Evolutionary conservation across 2,888 invertebrate genomes (phyloP).

Genomic region (Leucophenga maculata): DNA sequence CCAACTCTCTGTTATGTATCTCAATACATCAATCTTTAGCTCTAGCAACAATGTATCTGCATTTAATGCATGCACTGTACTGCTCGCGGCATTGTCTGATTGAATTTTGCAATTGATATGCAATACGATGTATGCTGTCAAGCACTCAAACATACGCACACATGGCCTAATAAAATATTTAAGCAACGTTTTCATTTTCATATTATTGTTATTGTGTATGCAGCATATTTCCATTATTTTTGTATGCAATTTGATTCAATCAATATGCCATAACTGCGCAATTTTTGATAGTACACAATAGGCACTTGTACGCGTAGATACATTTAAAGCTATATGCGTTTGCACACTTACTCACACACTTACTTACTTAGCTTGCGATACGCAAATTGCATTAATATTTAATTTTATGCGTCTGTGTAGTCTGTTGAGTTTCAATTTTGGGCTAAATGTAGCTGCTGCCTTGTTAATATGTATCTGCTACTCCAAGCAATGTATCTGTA

Average conservation of each 20-base stretch:
- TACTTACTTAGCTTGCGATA: background rate
- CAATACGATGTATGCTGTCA: background rate
- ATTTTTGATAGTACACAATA: background rate
- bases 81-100: slow-evolving; percentile 21
- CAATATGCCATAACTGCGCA: background rate
- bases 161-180: slow-evolving; percentile 42
- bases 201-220: background rate
- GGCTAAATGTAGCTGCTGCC: background rate
- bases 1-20: background rate
- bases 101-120: slow-evolving; percentile 25
- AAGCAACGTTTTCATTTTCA: slow-evolving; percentile 41
- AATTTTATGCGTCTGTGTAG: slow-evolving; percentile 12
- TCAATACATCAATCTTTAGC: slow-evolving; percentile 8
- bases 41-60: slow-evolving; percentile 15
- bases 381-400: slow-evolving; percentile 23
- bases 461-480: background rate
- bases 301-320: slow-evolving; percentile 32
- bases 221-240: background rate
- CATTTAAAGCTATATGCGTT: background rate
- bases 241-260: slow-evolving; percentile 15
- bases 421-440: background rate
- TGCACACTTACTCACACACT: background rate
- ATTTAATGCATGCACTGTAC: slow-evolving; percentile 30
- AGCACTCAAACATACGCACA: background rate
- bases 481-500: background rate